Base-by-base conservation (phyloP, 2,113 vertebrate species). In the Spea bombifrons region DNA sequence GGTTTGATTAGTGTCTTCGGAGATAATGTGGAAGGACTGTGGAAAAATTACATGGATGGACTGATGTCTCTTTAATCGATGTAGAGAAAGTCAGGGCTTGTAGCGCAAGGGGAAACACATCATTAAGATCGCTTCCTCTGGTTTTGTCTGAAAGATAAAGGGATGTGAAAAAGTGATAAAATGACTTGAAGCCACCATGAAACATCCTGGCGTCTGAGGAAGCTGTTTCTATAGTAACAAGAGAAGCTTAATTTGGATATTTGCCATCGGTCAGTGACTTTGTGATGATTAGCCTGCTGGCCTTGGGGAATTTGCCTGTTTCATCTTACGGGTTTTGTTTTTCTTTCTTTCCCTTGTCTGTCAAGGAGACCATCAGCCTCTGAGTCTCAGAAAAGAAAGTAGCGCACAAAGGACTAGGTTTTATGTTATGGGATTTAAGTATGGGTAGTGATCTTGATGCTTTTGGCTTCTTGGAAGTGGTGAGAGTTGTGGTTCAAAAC, bases 91-190 rank as follows among this genome's bases (percentile, higher is more conserved):
- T 74, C 71, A 68, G 52, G 57, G 71, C 68, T 80, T 80, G 78
- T 66, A 57, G 61, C 50, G 52, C 15, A 65, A 30, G 76, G 73
- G 78, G 81, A 78, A 81, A 82, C 78, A 66, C 73, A 76, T 69
- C 76, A 79, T 77, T 73, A 79, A 81, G 82, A 78, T 82, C 70
- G 82, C 76, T 84, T 83, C 82, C 84, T 83, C 80, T 52, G 75
- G 78, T 78, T 84, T 84, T 84, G 80, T 83, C 73, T 69, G 50
- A 43, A 50, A 82, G 72, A 83, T 82, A 84, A 84, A 82, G 76
- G 81, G 82, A 82, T 71, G 63, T 73, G 81, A 78, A 78, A 67
- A 73, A 74, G 73, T 78, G 82, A 68, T 84, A 77, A 78, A 76
- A 74, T 63, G 65, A 71, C 82, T 80, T 77, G 76, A 82, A 69